A percentile compares a stretch with the other conserved stretches of the same genome.
Conservation (phyloP, 2,888 invertebrate species). For the Apodemia hepburni region DNA sequence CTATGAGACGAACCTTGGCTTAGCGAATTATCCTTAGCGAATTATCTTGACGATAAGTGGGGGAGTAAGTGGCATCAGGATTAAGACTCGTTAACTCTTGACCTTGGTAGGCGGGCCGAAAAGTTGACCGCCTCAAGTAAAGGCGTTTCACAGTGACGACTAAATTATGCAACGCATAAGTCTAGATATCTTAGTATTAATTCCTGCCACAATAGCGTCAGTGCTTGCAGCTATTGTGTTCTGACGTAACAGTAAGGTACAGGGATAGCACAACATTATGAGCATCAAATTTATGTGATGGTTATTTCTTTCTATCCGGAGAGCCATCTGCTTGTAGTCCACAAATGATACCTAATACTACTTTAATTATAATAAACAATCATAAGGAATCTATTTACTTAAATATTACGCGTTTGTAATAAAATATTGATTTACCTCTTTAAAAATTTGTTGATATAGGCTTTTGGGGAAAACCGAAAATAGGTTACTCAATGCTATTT, state of each 20-base stretch:
- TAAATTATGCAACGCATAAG: too few relatives aligned
- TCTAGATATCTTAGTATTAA: neutral
- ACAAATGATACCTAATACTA: neutral
- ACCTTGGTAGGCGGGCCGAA: too few relatives aligned
- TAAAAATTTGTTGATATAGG: neutral
- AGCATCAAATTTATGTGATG: neutral
- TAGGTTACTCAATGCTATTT: neutral
- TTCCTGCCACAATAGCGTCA: neutral
- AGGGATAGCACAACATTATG: neutral
- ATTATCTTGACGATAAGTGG: too few relatives aligned
- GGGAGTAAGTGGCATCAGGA: too few relatives aligned
- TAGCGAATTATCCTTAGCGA: too few relatives aligned
- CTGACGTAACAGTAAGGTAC: neutral
- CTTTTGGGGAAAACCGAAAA: neutral
- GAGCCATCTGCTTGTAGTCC: neutral
- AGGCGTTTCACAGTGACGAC: too few relatives aligned
- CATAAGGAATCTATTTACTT: neutral
- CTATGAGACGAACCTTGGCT: too few relatives aligned
- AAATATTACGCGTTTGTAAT: neutral
- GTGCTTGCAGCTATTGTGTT: neutral
- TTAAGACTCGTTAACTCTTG: too few relatives aligned
- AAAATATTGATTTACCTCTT: slow-evolving; percentile 1
- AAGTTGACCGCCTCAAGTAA: too few relatives aligned
- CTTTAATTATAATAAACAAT: neutral
- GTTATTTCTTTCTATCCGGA: neutral